Conservation (phyloP, 1,140 invertebrate species). For the Antheraea pernyi region DNA sequence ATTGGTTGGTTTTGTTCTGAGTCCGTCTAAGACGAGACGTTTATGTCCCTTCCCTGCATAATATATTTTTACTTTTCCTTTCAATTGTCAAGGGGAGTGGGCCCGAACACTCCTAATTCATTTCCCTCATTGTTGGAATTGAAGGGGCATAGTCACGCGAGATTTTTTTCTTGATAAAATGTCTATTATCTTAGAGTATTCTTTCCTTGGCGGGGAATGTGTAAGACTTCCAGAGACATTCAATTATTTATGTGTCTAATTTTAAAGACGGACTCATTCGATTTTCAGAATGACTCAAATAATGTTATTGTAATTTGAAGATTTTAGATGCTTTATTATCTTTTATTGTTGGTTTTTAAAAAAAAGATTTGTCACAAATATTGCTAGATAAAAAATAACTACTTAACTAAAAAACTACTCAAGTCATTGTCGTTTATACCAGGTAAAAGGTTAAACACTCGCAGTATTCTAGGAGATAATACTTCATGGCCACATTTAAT, state of each 20-base stretch:
- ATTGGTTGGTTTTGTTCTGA: background rate
- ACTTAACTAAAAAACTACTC: too few species aligned
- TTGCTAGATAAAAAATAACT: too few species aligned
- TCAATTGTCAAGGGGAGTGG: constrained; percentile 19
- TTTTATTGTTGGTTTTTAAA: background rate
- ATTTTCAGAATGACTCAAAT: background rate
- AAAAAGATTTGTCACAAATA: background rate
- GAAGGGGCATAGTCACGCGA: constrained; percentile 16
- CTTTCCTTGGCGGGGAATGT: background rate
- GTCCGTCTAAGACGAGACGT: background rate
- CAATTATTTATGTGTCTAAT: background rate
- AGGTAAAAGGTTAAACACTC: too few species aligned
- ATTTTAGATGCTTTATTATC: background rate
- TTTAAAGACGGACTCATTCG: background rate
- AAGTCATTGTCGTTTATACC: too few species aligned
- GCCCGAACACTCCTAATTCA: constrained; percentile 21
- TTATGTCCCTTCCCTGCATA: constrained; percentile 32
- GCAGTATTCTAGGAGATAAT: too few species aligned
- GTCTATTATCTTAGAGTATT: constrained; percentile 15
- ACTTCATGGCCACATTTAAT: too few species aligned
- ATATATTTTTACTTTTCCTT: constrained; percentile 42
- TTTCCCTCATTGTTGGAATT: constrained; percentile 21
- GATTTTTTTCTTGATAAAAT: constrained; percentile 21
- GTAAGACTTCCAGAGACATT: background rate
- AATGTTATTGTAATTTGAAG: background rate